These are phyloP conservation scores for Eristalis pertinax DNA, from an alignment of 2,888 invertebrate genomes.

Conservation along the genomic window DNA sequence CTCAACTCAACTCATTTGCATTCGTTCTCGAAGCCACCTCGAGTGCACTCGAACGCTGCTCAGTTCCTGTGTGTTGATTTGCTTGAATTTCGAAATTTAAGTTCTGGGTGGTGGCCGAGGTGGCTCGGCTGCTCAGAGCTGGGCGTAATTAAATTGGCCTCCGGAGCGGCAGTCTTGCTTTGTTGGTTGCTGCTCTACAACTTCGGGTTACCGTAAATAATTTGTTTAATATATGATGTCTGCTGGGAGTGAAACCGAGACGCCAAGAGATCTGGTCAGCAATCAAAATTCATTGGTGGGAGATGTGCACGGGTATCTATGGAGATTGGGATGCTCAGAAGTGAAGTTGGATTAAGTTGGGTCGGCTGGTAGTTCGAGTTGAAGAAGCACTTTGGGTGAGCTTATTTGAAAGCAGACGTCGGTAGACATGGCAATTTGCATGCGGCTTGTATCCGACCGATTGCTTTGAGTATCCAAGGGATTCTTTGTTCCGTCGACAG, in stretches of 20 bases:
- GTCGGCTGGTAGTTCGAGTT: too few species aligned
- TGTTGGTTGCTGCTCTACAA: too few species aligned
- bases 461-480: too few species aligned
- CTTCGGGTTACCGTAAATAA: conserved; percentile 29
- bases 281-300: neutral
- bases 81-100: conserved; percentile 9
- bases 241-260: neutral
- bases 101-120: neutral
- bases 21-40: conserved; percentile 29
- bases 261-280: neutral
- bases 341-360: too few species aligned
- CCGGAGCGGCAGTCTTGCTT: neutral
- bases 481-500: too few species aligned
- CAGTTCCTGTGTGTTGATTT: conserved; percentile 14
- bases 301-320: too few species aligned
- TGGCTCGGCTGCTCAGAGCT: neutral
- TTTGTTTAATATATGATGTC: conserved; percentile 12
- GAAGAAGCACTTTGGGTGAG: too few species aligned
- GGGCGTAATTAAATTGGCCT: conserved; percentile 46
- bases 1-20: conserved; percentile 17
- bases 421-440: too few species aligned
- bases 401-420: too few species aligned
- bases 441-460: too few species aligned
- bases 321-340: too few species aligned
- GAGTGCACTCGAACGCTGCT: conserved; percentile 36